phyloP scores from a whole-genome alignment of 2,797 vertebrate genomes.

The Parauchenoglanis punctatus region DNA sequence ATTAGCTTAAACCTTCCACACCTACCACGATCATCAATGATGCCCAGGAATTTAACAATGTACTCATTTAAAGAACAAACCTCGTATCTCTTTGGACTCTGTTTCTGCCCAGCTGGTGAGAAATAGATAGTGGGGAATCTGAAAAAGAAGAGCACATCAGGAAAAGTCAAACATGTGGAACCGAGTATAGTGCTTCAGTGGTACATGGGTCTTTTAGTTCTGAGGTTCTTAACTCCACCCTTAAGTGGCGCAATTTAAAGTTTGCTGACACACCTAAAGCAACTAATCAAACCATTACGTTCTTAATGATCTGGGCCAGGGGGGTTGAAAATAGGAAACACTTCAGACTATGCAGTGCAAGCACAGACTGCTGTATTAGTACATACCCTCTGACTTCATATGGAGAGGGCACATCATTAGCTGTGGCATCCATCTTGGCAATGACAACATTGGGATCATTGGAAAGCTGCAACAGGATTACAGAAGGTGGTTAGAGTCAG shows the following conservation, averaged over 20 bases:
- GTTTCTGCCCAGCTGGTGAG: slow-evolving; percentile 89
- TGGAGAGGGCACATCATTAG: slow-evolving; percentile 93
- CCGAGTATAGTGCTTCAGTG: not conserved
- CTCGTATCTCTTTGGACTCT: slow-evolving; percentile 96
- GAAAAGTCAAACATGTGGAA: not conserved
- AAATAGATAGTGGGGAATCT: slow-evolving; percentile 98
- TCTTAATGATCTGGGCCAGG: not conserved
- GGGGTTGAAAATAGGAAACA: not conserved
- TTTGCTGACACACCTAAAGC: not conserved
- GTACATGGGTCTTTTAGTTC: not conserved
- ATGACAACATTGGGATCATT: slow-evolving; percentile 88
- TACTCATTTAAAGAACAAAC: slow-evolving; percentile 69
- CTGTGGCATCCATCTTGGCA: slow-evolving; percentile 99
- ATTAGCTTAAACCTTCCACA: slow-evolving; percentile 34
- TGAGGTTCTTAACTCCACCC: not conserved
- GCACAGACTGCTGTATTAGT: not conserved
- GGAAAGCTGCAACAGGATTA: slow-evolving; percentile 74
- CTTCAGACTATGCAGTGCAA: not conserved
- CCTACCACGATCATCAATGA: not conserved
- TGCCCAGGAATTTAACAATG: not conserved
- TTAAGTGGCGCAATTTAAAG: not conserved
- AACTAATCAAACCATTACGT: not conserved
- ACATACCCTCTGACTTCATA: slow-evolving; percentile 97
- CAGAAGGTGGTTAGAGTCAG: not conserved
- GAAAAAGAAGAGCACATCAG: slow-evolving; percentile 7